These are phyloP conservation scores for Nothocercus nigrocapillus DNA, from an alignment of 2,113 vertebrate species.

Conservation along the genomic window DNA sequence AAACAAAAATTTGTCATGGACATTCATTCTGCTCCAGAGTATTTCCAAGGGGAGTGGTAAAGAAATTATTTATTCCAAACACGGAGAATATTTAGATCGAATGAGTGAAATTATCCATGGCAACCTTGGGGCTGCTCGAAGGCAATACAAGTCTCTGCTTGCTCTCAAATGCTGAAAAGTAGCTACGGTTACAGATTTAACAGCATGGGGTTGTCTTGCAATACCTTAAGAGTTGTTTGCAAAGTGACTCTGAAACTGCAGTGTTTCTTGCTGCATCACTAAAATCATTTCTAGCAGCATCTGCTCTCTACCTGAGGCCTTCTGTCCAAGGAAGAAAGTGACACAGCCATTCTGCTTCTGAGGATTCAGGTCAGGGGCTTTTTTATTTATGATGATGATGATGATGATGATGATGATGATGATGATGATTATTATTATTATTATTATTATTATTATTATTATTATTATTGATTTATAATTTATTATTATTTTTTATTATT, in stretches of 20 bases:
- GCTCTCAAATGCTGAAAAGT: neutral
- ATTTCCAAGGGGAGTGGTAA: neutral
- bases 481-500: too few relatives aligned
- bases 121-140: neutral
- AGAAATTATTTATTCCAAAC: constrained; percentile 17
- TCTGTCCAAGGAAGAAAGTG: neutral
- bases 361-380: neutral
- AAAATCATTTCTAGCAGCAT: neutral
- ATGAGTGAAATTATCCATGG: neutral
- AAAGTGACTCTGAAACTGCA: neutral
- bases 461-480: too few relatives aligned
- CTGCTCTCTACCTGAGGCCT: neutral
- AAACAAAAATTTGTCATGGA: neutral
- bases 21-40: neutral
- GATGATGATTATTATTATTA: too few relatives aligned
- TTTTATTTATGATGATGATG: too few relatives aligned
- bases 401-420: too few relatives aligned
- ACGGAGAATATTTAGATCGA: neutral
- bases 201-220: neutral
- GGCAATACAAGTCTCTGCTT: neutral
- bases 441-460: too few relatives aligned
- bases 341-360: neutral
- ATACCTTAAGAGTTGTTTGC: neutral
- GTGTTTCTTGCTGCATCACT: neutral
- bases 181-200: neutral